A percentile compares a stretch with the other conserved stretches of the same genome.
Conservation (phyloP, 2,797 vertebrate species). For the Pteropus rufus region DNA sequence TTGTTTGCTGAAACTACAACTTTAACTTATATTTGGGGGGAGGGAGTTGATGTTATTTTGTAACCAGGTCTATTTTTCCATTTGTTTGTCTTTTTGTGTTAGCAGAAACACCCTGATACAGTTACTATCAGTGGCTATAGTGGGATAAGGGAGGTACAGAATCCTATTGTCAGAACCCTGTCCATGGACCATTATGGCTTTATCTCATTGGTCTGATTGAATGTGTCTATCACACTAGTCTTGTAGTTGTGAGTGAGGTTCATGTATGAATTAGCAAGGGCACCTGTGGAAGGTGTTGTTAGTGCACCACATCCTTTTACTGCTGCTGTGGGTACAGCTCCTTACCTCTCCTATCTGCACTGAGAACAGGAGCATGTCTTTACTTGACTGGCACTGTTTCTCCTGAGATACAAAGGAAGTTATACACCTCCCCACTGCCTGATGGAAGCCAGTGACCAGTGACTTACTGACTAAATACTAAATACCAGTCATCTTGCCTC, state of each 20-base stretch:
- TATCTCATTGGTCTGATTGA: accelerated
- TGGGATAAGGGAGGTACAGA: background rate
- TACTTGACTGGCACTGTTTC: no score
- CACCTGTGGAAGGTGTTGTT: background rate
- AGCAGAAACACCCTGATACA: background rate
- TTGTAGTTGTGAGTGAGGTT: background rate
- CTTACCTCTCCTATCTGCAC: background rate
- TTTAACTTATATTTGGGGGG: background rate
- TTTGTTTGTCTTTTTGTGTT: background rate
- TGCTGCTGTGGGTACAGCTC: background rate
- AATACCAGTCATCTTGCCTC: background rate
- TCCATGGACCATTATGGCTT: background rate
- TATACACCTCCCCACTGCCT: background rate
- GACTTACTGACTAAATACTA: background rate
- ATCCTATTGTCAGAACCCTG: background rate
- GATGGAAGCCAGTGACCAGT: background rate
- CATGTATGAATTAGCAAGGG: background rate
- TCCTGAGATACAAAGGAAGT: background rate
- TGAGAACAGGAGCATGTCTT: background rate
- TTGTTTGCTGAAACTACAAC: background rate
- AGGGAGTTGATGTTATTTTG: background rate
- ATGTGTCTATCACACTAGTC: background rate
- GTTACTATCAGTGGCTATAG: background rate
- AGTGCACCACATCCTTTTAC: background rate
- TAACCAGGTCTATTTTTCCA: background rate